Evolutionary conservation across 2,888 invertebrate species (phyloP), one percentile per base, ranked within the genome.

Genomic region (Lepidochitona cinerea): DNA sequence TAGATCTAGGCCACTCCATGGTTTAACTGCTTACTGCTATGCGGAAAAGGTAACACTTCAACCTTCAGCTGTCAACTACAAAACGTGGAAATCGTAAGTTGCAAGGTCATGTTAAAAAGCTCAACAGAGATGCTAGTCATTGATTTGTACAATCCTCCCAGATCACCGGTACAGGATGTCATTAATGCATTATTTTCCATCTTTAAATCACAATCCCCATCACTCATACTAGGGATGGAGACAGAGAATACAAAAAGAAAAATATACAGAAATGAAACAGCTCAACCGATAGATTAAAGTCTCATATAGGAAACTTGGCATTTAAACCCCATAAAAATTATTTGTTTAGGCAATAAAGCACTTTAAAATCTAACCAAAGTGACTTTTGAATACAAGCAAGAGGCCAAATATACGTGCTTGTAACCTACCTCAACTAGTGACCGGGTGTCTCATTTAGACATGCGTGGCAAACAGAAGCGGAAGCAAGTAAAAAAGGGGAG

Each of bases 1-100:
- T 35, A 71, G 41, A 32, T 66, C 12, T 26, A 74, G 74, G 37
- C 74, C 71, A 12, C 18, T 68, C 26, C 74, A 74, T 74, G 74
- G 74, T 23, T 35, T 72, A 37, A 49, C 41, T 18, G 14, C 68
- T 14, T 72, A 72, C 65, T 41, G 18, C 41, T 12, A 41, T 41
- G 18, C 41, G 18, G 41, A 41, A 9, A 41, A 18, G 18, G 41
- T 41, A 41, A 41, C 41, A 41, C 41, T 41, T 41, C 41, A 41
- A 41, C 41, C 41, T 41, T 41, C 41, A 41, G 9, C 41, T 12
- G 41, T 41, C 41, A 41, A 41, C 41, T 18, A 41, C 41, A 41
- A 41, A 18, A 41, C 9, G 41, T 41, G 41, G 41, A 41, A 41
- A 41, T 41, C 41, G 18, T 41, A 41, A 41, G 9, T 41, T 41